phyloP scores from a whole-genome alignment of 2,888 invertebrate species.

The Leptopilina drosophilae region DNA sequence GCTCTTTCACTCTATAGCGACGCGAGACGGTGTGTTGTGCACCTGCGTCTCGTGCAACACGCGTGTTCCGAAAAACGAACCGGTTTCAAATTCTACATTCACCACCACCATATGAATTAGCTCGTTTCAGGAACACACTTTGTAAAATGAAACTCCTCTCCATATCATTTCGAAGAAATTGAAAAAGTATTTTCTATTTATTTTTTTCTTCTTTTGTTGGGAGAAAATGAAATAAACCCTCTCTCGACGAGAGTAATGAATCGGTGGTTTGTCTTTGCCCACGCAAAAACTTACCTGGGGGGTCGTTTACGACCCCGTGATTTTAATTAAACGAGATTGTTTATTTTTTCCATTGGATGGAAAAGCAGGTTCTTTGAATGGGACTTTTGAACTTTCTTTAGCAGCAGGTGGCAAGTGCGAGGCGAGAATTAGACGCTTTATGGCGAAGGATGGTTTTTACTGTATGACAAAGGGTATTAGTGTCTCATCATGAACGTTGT shows the following conservation, averaged over 20 bases:
- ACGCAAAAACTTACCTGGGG: slow-evolving; percentile 25
- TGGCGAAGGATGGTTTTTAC: neutral
- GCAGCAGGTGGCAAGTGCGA: slow-evolving; percentile 24
- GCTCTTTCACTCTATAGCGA: slow-evolving; percentile 45
- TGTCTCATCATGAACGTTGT: no score
- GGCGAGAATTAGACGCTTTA: slow-evolving; percentile 37
- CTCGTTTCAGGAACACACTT: slow-evolving; percentile 3
- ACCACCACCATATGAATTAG: neutral
- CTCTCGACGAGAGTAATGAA: neutral
- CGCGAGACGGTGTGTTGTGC: neutral
- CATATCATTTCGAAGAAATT: neutral
- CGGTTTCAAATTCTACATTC: slow-evolving; percentile 55
- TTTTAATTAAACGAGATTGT: slow-evolving; percentile 19
- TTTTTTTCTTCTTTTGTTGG: no score
- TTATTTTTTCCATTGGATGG: slow-evolving; percentile 13
- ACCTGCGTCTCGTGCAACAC: slow-evolving; percentile 32
- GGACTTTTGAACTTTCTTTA: slow-evolving; percentile 29
- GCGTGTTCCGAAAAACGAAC: slow-evolving; percentile 54
- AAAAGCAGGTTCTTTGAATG: slow-evolving; percentile 32
- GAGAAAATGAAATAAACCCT: neutral
- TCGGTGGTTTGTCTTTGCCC: slow-evolving; percentile 7
- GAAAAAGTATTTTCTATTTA: no score
- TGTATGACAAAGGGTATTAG: no score
- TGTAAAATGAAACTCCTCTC: neutral
- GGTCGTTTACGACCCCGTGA: slow-evolving; percentile 33